phyloP scores from a whole-genome alignment of 1,140 invertebrate genomes.

The Bombus waltoni region DNA sequence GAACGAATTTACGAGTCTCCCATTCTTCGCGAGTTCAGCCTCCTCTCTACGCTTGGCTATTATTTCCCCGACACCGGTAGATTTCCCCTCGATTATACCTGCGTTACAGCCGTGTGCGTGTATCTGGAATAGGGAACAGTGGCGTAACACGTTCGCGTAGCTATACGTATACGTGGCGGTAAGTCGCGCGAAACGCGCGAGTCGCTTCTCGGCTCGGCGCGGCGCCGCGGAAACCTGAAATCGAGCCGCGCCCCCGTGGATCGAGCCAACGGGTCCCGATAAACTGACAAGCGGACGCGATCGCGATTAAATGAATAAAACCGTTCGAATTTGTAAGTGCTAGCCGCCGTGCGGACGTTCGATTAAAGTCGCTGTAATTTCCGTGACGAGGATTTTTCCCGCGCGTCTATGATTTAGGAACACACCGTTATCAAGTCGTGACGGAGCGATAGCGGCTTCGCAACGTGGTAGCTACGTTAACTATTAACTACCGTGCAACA shows the following conservation, averaged over 20 bases:
- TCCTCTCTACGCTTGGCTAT: neutral
- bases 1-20: constrained; percentile 51
- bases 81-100: neutral
- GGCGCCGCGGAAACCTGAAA: neutral
- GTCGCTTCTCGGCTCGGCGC: too few relatives aligned
- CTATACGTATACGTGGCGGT: too few relatives aligned
- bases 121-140: too few relatives aligned
- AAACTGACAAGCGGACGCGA: constrained; percentile 8
- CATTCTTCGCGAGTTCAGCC: constrained; percentile 11
- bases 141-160: too few relatives aligned
- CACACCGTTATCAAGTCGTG: constrained; percentile 51
- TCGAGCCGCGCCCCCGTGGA: neutral
- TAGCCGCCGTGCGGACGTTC: constrained; percentile 28
- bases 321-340: constrained; percentile 14
- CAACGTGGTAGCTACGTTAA: constrained; percentile 33
- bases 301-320: constrained; percentile 17
- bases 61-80: constrained; percentile 26
- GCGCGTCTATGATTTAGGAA: constrained; percentile 27
- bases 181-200: neutral
- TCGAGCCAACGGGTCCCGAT: neutral
- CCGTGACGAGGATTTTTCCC: constrained; percentile 5
- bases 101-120: neutral
- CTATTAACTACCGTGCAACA: constrained; percentile 41
- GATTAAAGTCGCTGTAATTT: constrained; percentile 54
- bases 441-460: constrained; percentile 26